Conservation (phyloP, 2,113 vertebrate species). For the Dryoscopus gambensis region DNA sequence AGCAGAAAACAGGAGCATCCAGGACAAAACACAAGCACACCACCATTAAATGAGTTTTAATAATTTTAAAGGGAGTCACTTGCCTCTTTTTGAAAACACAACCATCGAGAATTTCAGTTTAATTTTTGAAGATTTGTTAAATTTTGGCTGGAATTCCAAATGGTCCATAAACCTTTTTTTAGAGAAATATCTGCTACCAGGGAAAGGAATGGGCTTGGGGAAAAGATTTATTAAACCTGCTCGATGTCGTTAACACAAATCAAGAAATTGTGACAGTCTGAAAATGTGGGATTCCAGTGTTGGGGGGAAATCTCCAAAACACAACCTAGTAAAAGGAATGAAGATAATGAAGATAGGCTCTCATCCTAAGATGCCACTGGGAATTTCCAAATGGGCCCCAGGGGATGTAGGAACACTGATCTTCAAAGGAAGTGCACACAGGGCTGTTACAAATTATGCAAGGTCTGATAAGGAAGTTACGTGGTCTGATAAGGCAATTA, state of each 20-base stretch:
- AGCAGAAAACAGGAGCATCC: slow-evolving; percentile 13
- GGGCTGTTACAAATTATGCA: neutral
- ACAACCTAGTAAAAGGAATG: neutral
- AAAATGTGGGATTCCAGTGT: fast-evolving
- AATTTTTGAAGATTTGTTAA: neutral
- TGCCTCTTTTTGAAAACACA: neutral
- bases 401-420: neutral
- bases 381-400: neutral
- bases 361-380: neutral
- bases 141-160: neutral
- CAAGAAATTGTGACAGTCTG: neutral
- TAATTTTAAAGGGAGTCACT: neutral
- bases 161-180: neutral
- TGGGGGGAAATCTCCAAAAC: neutral
- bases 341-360: neutral
- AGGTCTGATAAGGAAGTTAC: neutral
- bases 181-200: neutral
- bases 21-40: neutral
- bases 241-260: neutral
- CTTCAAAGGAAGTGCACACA: neutral
- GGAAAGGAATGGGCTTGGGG: neutral
- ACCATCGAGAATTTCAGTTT: neutral
- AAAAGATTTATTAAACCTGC: neutral
- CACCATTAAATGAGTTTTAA: neutral
- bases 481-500: neutral